phyloP scores from a whole-genome alignment of 2,797 vertebrate genomes.

The Artibeus jamaicensis region DNA sequence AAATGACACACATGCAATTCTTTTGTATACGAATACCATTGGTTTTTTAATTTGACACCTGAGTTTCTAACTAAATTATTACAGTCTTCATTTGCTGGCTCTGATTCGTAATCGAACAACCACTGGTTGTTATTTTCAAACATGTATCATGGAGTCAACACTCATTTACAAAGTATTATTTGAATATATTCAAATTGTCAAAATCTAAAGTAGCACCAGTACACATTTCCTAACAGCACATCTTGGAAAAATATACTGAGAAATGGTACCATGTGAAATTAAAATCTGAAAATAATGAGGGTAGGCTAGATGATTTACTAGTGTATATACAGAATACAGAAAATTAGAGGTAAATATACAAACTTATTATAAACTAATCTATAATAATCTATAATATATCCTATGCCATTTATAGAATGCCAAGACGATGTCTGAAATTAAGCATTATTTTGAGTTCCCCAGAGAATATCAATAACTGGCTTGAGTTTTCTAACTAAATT shows the following conservation, averaged over 20 bases:
- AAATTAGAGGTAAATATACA: slow-evolving; percentile 34
- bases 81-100: not conserved
- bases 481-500: slow-evolving; percentile 36
- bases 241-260: not conserved
- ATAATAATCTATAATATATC: slow-evolving; percentile 1
- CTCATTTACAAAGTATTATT: not conserved
- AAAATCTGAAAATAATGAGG: slow-evolving; percentile 26
- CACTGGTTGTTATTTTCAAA: not conserved
- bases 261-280: not conserved
- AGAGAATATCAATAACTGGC: slow-evolving; percentile 41
- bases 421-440: slow-evolving; percentile 25
- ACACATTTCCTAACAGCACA: not conserved
- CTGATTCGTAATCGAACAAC: not conserved
- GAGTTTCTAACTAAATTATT: slow-evolving; percentile 4
- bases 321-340: not conserved
- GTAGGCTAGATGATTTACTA: not conserved
- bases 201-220: not conserved
- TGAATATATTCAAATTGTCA: slow-evolving; percentile 14
- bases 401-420: slow-evolving; percentile 2
- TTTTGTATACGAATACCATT: not conserved
- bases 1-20: not conserved
- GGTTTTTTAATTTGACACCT: not conserved
- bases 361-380: slow-evolving; percentile 39
- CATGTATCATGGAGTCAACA: not conserved
- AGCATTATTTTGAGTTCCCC: slow-evolving; percentile 32